Percentiles rank a stretch among this genome's conserved stretches.
These are phyloP conservation scores for Clarias laeviceps DNA, from an alignment of 2,797 vertebrate genomes.

Conservation along the genomic window DNA sequence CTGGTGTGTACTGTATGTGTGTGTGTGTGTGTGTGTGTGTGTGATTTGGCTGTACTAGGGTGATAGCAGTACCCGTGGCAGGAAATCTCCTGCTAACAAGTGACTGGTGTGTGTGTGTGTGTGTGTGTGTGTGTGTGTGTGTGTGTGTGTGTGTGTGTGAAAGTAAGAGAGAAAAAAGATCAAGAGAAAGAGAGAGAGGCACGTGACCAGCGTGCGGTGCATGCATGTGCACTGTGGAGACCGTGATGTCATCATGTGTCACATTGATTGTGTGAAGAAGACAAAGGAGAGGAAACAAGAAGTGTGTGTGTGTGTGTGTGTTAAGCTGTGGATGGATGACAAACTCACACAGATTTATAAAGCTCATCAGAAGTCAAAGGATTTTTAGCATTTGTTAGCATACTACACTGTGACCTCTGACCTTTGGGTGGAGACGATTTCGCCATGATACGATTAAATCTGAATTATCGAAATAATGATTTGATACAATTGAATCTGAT, in stretches of 20 bases:
- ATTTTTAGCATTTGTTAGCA: background rate
- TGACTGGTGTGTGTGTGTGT: conserved; percentile 1
- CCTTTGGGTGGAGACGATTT: background rate
- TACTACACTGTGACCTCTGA: background rate
- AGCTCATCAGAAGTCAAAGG: background rate
- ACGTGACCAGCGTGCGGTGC: background rate
- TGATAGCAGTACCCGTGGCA: background rate
- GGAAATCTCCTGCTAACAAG: background rate
- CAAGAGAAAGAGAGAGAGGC: background rate
- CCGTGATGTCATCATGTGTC: background rate
- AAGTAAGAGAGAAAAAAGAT: no score
- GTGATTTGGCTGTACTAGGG: conserved; percentile 3
- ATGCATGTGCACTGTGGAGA: background rate
- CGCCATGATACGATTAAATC: background rate
- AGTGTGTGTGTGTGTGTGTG: background rate
- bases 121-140: background rate
- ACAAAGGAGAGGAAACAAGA: no score
- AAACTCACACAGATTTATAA: background rate
- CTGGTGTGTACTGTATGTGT: conserved; percentile 14
- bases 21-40: conserved; percentile 18
- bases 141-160: conserved; percentile 1
- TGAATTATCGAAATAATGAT: background rate
- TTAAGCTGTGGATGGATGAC: background rate
- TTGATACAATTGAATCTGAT: background rate
- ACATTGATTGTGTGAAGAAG: background rate